Evolutionary conservation across 1,140 invertebrate genomes (phyloP).

Genomic region (Eumaeus atala): DNA sequence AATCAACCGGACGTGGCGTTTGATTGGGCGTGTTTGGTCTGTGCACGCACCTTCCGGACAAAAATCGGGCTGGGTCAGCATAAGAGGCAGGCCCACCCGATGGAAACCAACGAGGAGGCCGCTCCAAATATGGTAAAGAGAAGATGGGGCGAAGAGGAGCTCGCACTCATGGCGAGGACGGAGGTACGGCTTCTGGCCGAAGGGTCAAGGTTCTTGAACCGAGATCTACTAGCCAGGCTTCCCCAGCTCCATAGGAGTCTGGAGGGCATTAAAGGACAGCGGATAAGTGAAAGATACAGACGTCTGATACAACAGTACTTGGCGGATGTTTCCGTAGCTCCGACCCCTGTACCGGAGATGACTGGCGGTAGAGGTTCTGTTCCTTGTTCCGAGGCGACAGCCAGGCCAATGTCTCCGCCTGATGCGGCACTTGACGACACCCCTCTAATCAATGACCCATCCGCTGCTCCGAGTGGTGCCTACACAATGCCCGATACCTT

Average conservation of each 20-base stretch:
- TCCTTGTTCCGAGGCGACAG: background rate
- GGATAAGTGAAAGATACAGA: too few species aligned
- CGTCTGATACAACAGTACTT: too few species aligned
- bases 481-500: conserved; percentile 12
- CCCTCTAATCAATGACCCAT: too few species aligned
- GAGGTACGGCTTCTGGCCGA: conserved; percentile 24
- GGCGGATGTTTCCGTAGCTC: too few species aligned
- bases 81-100: conserved; percentile 12
- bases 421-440: too few species aligned
- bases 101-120: conserved; percentile 12
- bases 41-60: conserved; percentile 12
- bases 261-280: too few species aligned
- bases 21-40: conserved; percentile 11
- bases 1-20: background rate
- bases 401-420: too few species aligned
- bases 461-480: background rate
- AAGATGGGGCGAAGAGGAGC: conserved; percentile 22
- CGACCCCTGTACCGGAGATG: too few species aligned
- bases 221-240: conserved; percentile 16
- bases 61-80: conserved; percentile 11
- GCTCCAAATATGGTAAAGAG: too few species aligned
- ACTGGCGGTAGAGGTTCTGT: conserved; percentile 11
- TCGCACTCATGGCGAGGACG: conserved; percentile 16
- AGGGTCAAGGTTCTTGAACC: conserved; percentile 8
- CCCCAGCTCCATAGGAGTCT: too few species aligned